Base-by-base conservation (phyloP, 2,888 invertebrate species). In the Polylopha cassiicola region DNA sequence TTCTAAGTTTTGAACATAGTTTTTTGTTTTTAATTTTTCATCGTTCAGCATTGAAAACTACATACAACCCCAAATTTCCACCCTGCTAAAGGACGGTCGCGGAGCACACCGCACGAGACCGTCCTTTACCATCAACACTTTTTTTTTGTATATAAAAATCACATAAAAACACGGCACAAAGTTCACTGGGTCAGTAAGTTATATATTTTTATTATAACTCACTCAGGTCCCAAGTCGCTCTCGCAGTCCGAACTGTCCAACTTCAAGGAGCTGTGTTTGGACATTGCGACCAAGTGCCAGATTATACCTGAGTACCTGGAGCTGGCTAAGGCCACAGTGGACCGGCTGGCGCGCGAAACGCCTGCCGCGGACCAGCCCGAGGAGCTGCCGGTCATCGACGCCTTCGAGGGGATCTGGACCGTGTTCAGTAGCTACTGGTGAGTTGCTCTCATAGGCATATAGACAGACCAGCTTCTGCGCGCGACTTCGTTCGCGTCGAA, bases 291-390 rank as follows among this genome's bases (percentile, higher is more conserved):
- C 44, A 73, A 73, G 14, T 84, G 84, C 43, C 79, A 80, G 47
- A 84, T 85, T 9, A 82, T 85, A 17, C 84, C 84, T 0, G 84
- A 84, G 31, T 85, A 85, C 44, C 80, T 85, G 84, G 71, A 74
- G 39, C 47, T 82, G 1, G 85, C 84, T 0, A 82, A 81, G 47
- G 36, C 53, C 6, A 79, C 81, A 0, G 75, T 78, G 3, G 76
- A 73, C 30, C 51, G 67, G 6, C 47, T 85, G 2, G 39, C 56
- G 37, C 49, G 59, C 9, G 53, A 47, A 2, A 43, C 47, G 47
- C 5, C 50, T 47, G 30, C 51, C 46, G 28, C 39, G 27, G 38
- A 24, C 22, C n/a, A n/a, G 6, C 22, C 3, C 10, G 44, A 36
- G 0, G 65, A 69, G 22, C 45, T 53, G 39, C 38, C 52, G 2